Conservation (phyloP, 2,888 invertebrate species). For the Microctonus brassicae region DNA sequence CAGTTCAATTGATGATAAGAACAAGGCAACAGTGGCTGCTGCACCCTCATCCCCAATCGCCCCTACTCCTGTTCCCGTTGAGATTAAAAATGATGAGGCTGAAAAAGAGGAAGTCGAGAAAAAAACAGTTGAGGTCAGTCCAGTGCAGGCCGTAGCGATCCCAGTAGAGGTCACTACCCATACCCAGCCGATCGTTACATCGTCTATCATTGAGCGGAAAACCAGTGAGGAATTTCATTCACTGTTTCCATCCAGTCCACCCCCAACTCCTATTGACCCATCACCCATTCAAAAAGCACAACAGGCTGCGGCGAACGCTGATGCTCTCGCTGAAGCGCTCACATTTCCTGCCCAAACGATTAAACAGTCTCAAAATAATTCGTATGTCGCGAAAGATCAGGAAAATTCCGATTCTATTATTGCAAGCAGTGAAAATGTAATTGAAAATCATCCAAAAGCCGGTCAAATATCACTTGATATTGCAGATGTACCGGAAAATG, state of each 20-base stretch:
- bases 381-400: not conserved
- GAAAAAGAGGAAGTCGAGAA: slow-evolving; percentile 57
- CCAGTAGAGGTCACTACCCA: slow-evolving; percentile 58
- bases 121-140: slow-evolving; percentile 67
- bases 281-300: slow-evolving; percentile 67
- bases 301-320: slow-evolving; percentile 61
- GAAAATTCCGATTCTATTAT: not conserved
- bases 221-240: slow-evolving; percentile 67
- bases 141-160: slow-evolving; percentile 52
- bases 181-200: slow-evolving; percentile 61
- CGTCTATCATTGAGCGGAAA: slow-evolving; percentile 69
- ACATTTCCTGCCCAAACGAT: slow-evolving; percentile 61
- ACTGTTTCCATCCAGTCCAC: slow-evolving; percentile 66
- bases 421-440: not conserved
- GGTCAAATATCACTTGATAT: not conserved
- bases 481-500: not conserved
- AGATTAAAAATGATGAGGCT: slow-evolving; percentile 48
- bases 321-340: slow-evolving; percentile 63
- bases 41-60: slow-evolving; percentile 52
- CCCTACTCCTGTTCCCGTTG: slow-evolving; percentile 54
- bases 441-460: not conserved
- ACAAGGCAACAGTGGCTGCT: slow-evolving; percentile 50
- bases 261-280: slow-evolving; percentile 67
- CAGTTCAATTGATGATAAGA: slow-evolving; percentile 54
- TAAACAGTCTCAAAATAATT: slow-evolving; percentile 12